Evolutionary conservation across 2,113 vertebrate species (phyloP).

Genomic region (Calonectris borealis): DNA sequence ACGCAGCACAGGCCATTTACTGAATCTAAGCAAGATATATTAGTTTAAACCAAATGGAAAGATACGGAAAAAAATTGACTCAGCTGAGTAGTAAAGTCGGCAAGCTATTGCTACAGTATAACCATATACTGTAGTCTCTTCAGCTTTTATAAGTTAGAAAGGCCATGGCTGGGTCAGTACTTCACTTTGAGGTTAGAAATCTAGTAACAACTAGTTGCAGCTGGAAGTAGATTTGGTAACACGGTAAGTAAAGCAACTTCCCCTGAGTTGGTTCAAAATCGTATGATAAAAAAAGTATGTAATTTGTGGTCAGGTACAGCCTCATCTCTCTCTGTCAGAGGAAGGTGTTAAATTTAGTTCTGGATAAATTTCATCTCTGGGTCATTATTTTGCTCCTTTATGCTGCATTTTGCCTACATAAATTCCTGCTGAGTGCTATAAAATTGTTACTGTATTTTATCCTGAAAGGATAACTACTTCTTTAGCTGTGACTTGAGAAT

Average conservation of each 20-base stretch:
- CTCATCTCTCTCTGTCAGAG: background rate
- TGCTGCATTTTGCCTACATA: background rate
- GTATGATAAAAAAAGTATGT: background rate
- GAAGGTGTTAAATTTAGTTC: background rate
- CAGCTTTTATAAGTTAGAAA: background rate
- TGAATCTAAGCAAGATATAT: background rate
- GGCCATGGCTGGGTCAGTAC: background rate
- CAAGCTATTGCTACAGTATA: background rate
- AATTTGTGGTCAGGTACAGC: background rate
- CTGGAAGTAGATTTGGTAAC: background rate
- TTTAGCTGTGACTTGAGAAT: conserved; percentile 56
- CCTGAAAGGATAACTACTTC: background rate
- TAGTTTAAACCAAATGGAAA: background rate
- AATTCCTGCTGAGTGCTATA: background rate
- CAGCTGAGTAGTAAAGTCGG: background rate
- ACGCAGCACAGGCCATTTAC: background rate
- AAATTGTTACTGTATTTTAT: conserved; percentile 9
- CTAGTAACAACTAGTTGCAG: background rate
- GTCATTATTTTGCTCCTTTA: background rate
- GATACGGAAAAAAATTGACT: background rate
- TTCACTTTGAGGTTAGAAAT: background rate
- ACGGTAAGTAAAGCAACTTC: background rate
- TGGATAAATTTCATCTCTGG: background rate
- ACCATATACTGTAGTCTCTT: background rate
- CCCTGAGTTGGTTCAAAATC: background rate